These are phyloP conservation scores for Vultur gryphus DNA, from an alignment of 2,797 vertebrate genomes.

Conservation along the genomic window DNA sequence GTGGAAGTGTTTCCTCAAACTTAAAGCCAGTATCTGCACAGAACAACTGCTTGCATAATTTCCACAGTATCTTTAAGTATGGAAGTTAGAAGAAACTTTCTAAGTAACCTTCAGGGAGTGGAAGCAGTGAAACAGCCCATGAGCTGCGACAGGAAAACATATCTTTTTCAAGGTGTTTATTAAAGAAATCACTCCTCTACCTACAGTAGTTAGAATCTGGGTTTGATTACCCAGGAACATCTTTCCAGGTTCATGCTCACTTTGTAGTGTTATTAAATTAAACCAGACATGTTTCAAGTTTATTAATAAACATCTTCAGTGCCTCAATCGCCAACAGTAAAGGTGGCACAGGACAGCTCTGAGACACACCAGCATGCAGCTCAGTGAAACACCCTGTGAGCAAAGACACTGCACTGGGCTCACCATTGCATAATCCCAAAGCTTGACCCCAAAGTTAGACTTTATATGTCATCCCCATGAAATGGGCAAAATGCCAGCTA, in stretches of 20 bases:
- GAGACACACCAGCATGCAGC: no score
- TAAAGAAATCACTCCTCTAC: not conserved
- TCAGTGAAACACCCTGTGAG: not conserved
- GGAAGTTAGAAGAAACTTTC: not conserved
- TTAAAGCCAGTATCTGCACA: not conserved
- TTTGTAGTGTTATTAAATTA: not conserved
- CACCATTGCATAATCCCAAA: not conserved
- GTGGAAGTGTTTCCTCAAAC: not conserved
- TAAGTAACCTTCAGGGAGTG: not conserved
- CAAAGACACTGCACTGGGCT: not conserved
- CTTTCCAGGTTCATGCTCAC: not conserved
- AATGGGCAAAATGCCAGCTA: not conserved
- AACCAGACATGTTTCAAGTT: not conserved
- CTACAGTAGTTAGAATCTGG: no score
- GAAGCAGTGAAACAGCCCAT: not conserved
- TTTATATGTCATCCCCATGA: fast-evolving
- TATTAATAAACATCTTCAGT: no score
- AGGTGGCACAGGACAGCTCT: not conserved
- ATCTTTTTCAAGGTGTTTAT: not conserved
- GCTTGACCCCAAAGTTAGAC: not conserved
- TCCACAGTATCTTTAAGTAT: not conserved
- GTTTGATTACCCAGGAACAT: no score
- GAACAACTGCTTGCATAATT: not conserved
- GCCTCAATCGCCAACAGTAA: not conserved
- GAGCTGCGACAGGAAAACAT: not conserved